These are phyloP conservation scores for Charina bottae DNA, from an alignment of 2,113 vertebrate genomes.

Conservation along the genomic window DNA sequence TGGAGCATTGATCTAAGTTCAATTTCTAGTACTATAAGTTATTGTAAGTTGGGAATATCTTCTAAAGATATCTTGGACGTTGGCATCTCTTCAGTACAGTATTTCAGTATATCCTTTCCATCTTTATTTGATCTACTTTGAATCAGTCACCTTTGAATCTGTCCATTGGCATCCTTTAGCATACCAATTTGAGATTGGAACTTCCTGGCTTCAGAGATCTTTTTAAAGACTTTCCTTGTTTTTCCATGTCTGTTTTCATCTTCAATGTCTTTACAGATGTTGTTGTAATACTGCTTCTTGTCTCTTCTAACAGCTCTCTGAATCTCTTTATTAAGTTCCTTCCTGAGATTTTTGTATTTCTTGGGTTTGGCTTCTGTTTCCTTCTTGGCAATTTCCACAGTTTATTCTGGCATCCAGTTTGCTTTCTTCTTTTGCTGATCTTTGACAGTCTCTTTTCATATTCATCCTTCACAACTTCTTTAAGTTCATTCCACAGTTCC, in stretches of 20 bases:
- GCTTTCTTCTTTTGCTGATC: background rate
- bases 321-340: background rate
- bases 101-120: background rate
- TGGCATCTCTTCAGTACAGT: background rate
- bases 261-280: background rate
- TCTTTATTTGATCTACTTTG: background rate
- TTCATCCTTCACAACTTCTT: background rate
- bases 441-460: background rate
- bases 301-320: background rate
- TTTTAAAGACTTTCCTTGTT: background rate
- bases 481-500: background rate
- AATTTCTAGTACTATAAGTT: background rate
- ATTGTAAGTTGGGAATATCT: background rate
- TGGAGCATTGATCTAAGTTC: background rate
- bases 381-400: background rate
- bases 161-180: background rate
- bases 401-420: background rate
- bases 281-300: background rate
- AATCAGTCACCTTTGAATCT: background rate
- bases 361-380: background rate
- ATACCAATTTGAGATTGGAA: background rate
- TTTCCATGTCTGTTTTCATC: background rate
- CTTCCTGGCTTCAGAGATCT: background rate
- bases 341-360: background rate
- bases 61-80: background rate